A percentile compares a stretch with the other conserved stretches of the same genome.
Conservation (phyloP, 2,888 invertebrate species). For the Pseudeuparius sepicola region DNA sequence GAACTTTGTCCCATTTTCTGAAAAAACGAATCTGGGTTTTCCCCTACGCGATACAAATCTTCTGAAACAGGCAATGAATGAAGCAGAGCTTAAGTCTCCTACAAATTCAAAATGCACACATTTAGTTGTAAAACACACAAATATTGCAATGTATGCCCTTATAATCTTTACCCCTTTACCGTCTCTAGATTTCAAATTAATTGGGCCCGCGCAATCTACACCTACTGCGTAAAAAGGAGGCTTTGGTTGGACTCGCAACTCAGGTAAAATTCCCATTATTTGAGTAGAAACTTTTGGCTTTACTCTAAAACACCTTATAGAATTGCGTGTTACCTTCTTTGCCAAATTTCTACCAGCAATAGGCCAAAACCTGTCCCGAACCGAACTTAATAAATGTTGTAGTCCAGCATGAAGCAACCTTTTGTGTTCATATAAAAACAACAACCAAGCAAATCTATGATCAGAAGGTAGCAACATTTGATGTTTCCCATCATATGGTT, state of each 20-base stretch:
- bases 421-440: not conserved
- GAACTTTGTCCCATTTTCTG: constrained; percentile 12
- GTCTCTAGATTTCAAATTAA: not conserved
- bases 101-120: not conserved
- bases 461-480: not conserved
- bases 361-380: not conserved
- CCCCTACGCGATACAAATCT: constrained; percentile 5
- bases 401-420: not conserved
- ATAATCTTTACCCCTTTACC: not conserved
- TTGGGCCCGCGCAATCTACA: not conserved
- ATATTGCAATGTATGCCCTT: not conserved
- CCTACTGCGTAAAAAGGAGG: not conserved
- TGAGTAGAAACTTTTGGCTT: not conserved
- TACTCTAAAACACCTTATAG: not conserved
- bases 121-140: not conserved
- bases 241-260: not conserved
- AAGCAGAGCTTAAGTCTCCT: not conserved
- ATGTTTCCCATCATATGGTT: not conserved
- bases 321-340: not conserved
- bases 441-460: not conserved
- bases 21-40: constrained; percentile 4
- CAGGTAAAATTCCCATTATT: not conserved
- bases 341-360: not conserved
- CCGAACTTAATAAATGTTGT: not conserved
- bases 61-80: not conserved